Base-by-base conservation (phyloP, 64 coral and sea anemone species). In the Montipora sp. region DNA sequence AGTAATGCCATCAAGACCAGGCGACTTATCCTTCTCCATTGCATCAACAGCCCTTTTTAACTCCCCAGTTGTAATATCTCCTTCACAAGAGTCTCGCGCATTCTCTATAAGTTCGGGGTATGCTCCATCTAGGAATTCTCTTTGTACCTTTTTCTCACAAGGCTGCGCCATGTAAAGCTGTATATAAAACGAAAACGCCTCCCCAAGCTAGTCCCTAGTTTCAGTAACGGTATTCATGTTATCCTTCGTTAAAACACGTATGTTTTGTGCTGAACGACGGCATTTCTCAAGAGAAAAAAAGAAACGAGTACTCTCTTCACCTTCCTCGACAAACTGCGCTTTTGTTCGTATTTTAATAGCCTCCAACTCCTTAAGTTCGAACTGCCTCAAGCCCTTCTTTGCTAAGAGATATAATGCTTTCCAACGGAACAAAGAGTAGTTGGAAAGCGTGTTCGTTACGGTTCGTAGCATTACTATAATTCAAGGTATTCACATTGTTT, bases 261-360 rank as follows among this genome's bases (percentile, higher is more conserved):
- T 20, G 7, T 14, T 74, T 74, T 77, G 85, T 24, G 47, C 70
- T 51, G 85, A 67, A 75, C 49, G 63, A 27, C 70, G 47, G 13
- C 46, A 48, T 71, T 88, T 75, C 72, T 88, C 66, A 15, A 88
- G 47, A 48, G 14, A 47, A 49, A 75, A 36, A 36, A 36, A 36
- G 27, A 36, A 36, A 36, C 27, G 27, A 36, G 27, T 36, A 36
- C 27, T 36, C 27, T 36, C 0, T 73, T 87, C 0, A 18, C 44
- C 84, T 50, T 72, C n/a, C 18, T 87, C 84, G 48, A n/a, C 21
- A 23, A 48, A 47, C 44, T 36, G 80, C 21, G 58, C 48, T 83
- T 83, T 83, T 22, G 80, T 16, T 27, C 80, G 80, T 83, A 83
- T 50, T 61, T 83, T 27, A 57, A 83, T 51, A 53, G 80, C 80